phyloP scores from a whole-genome alignment of 2,797 vertebrate species.

The Apodemus agrarius region DNA sequence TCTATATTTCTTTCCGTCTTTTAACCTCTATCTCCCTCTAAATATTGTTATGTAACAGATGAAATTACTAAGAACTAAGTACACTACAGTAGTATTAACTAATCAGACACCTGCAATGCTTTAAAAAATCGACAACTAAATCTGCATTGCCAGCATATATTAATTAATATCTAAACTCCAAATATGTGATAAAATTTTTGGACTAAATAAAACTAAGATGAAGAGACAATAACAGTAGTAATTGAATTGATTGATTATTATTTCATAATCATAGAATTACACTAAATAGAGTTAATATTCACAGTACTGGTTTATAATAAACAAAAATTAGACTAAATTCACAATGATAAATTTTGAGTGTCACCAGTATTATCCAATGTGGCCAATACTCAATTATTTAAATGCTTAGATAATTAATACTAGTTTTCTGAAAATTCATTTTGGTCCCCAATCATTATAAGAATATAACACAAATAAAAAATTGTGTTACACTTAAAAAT shows the following conservation, averaged over 20 bases:
- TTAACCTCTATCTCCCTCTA: too few relatives aligned
- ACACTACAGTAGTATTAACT: background rate
- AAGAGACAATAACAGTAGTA: too few relatives aligned
- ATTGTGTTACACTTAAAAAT: background rate
- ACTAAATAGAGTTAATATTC: too few relatives aligned
- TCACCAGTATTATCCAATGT: background rate
- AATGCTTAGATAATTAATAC: too few relatives aligned
- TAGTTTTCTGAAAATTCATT: background rate
- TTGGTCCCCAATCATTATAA: background rate
- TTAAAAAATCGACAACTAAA: background rate
- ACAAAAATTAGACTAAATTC: too few relatives aligned
- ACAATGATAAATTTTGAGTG: background rate
- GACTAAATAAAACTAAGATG: background rate
- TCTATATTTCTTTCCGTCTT: background rate
- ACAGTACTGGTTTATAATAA: background rate
- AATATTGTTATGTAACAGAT: background rate
- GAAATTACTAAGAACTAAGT: background rate
- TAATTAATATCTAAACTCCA: fast-evolving
- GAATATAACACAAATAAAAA: background rate
- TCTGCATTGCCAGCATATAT: background rate
- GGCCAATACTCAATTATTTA: background rate
- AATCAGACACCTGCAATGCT: background rate
- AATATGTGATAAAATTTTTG: background rate
- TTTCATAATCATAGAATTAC: too few relatives aligned
- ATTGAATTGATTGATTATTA: too few relatives aligned